Evolutionary conservation across 1,140 invertebrate species (phyloP), one percentile per base, ranked within the genome.

Genomic region (Elymnias hypermnestra): DNA sequence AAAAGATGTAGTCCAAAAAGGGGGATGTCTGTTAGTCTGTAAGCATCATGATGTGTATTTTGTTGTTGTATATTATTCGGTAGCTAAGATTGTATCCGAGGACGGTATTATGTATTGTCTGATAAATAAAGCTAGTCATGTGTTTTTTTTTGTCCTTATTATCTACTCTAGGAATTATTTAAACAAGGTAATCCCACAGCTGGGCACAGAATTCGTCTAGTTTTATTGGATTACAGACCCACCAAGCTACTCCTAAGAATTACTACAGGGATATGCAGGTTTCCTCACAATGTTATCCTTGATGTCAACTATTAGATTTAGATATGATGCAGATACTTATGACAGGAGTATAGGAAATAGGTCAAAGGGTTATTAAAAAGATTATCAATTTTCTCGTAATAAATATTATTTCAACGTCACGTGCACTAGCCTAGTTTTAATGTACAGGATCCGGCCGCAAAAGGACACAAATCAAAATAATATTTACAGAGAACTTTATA

Each of bases 121-220:
- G 61, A 64, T 61, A 73, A 82, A n/a, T 85, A 82, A 83, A 85
- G 64, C 79, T 85, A 85, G 82, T 83, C 74, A 85, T 83, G 82
- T 83, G 82, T 85, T 85, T 73, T 64, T 40, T 49, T 38, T 51
- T 39, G n/a, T 19, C 29, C 61, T 57, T 42, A 35, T 63, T 52
- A 49, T 23, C 23, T 26, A 9, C 6, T 9, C n/a, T n/a, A 8
- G n/a, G n/a, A n/a, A n/a, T n/a, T n/a, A n/a, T n/a, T n/a, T n/a
- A n/a, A n/a, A n/a, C n/a, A n/a, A n/a, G n/a, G n/a, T n/a, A n/a
- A n/a, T n/a, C n/a, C n/a, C n/a, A n/a, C n/a, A n/a, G n/a, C n/a
- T n/a, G n/a, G n/a, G n/a, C n/a, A n/a, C n/a, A n/a, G n/a, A n/a
- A n/a, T n/a, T n/a, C n/a, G n/a, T n/a, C n/a, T n/a, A n/a, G n/a